Evolutionary conservation across 2,888 invertebrate genomes (phyloP), one percentile per base, ranked within the genome.

Genomic region (Suillia variegata): DNA sequence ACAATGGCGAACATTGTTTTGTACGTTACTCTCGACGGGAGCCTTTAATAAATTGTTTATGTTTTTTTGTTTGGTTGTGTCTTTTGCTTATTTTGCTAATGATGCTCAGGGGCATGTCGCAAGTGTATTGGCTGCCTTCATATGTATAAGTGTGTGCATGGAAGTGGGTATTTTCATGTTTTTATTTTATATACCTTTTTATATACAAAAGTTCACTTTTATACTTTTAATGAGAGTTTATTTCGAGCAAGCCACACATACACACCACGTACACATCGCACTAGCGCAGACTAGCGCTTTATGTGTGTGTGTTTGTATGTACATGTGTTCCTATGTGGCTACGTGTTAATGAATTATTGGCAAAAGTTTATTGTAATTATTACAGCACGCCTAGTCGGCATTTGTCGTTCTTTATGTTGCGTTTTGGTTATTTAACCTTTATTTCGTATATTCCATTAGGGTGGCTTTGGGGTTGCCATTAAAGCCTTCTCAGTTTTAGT

Each of bases 61-160:
- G 8, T 42, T 13, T 13, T 42, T 54, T 54, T 53, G 13, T 31
- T 53, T 31, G 13, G 15, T 22, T 12, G n/a, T 45, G 13, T 21
- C 26, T 26, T 54, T 8, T 24, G 31, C 31, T 54, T 38, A n/a
- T n/a, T 31, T 20, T 54, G 42, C 53, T 56, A 60, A 60, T 56
- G 56, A 60, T 53, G 53, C 60, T 56, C 56, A 53, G 24, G 56
- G 56, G 60, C 53, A 42, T 60, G 52, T 52, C 45, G 54, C 22
- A 49, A 42, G 59, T 58, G 33, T 34, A 54, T 53, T 15, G 34
- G 33, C 24, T 58, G 38, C 26, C 26, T 45, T 45, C 18, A 33
- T 56, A 20, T 45, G 18, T 45, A 4, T 45, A 45, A 6, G 5
- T 17, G 17, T 38, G 6, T 45, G 45, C 13, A 8, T 45, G 45